Evolutionary conservation across 2,888 invertebrate species (phyloP).

Genomic region (Euspilapteryx auroguttella): DNA sequence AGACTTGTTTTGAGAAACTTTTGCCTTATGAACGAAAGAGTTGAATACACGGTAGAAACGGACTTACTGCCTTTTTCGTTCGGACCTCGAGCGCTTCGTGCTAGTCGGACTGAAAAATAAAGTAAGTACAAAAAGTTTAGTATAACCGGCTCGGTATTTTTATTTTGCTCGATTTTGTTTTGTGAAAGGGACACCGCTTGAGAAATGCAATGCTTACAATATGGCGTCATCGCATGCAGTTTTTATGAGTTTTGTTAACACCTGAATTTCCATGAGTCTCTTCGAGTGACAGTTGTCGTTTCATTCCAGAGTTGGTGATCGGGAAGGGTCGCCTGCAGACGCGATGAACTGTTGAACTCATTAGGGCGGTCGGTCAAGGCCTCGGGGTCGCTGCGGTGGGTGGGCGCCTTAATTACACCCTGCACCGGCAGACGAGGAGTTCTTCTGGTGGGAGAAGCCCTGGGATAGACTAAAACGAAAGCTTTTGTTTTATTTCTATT

Average conservation of each 20-base stretch:
- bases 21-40: slow-evolving; percentile 49
- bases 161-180: slow-evolving; percentile 55
- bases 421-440: slow-evolving; percentile 33
- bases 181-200: slow-evolving; percentile 54
- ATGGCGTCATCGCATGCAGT: slow-evolving; percentile 24
- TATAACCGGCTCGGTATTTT: slow-evolving; percentile 55
- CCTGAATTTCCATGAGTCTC: no score
- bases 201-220: slow-evolving; percentile 55
- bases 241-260: no score
- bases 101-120: slow-evolving; percentile 36
- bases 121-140: slow-evolving; percentile 56
- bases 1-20: slow-evolving; percentile 56
- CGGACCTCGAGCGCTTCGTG: slow-evolving; percentile 14
- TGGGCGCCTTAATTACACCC: slow-evolving; percentile 56
- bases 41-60: slow-evolving; percentile 33
- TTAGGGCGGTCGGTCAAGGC: slow-evolving; percentile 59
- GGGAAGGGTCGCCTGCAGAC: no score
- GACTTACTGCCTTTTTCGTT: slow-evolving; percentile 40
- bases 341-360: slow-evolving; percentile 36
- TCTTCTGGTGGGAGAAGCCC: no score
- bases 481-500: no score
- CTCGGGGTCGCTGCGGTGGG: slow-evolving; percentile 53
- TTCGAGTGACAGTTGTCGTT: no score
- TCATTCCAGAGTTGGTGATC: no score
- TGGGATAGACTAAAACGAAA: no score